Evolutionary conservation across 1,140 invertebrate species (phyloP).

Genomic region (Brachionus calyciflorus): DNA sequence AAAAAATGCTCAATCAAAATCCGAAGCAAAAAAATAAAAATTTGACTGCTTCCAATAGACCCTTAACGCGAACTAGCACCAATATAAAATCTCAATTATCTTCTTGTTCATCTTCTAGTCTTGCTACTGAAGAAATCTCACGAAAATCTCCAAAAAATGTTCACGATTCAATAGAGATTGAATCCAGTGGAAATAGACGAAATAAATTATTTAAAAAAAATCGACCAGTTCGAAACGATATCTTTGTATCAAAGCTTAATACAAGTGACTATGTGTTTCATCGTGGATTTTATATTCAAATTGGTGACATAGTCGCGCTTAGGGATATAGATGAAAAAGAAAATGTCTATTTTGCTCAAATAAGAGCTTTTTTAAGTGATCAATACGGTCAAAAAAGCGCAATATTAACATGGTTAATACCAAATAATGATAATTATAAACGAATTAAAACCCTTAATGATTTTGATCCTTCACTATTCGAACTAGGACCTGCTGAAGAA

Average conservation of each 20-base stretch:
- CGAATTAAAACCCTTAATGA: conserved; percentile 18
- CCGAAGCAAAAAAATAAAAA: background rate
- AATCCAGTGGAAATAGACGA: conserved; percentile 5
- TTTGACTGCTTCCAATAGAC: background rate
- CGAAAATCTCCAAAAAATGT: background rate
- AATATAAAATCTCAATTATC: background rate
- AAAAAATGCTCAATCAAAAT: background rate
- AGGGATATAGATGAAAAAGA: conserved; percentile 68
- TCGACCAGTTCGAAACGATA: background rate
- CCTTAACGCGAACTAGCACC: conserved; percentile 5
- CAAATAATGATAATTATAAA: conserved; percentile 74
- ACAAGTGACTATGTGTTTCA: conserved; percentile 49
- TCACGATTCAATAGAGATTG: background rate
- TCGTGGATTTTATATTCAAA: conserved; percentile 77
- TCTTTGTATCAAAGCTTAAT: conserved; percentile 3
- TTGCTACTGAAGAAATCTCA: background rate
- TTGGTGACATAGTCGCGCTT: conserved; percentile 84
- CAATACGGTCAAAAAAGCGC: conserved; percentile 90
- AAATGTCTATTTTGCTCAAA: conserved; percentile 80
- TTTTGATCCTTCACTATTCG: conserved; percentile 13
- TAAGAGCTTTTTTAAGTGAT: conserved; percentile 80
- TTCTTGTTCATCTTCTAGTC: conserved; percentile 5
- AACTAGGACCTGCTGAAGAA: conserved; percentile 76
- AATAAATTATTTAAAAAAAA: conserved; percentile 33
- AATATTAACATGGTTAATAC: conserved; percentile 84